Conservation (phyloP, 2,113 vertebrate species). For the Donacobius atricapilla region DNA sequence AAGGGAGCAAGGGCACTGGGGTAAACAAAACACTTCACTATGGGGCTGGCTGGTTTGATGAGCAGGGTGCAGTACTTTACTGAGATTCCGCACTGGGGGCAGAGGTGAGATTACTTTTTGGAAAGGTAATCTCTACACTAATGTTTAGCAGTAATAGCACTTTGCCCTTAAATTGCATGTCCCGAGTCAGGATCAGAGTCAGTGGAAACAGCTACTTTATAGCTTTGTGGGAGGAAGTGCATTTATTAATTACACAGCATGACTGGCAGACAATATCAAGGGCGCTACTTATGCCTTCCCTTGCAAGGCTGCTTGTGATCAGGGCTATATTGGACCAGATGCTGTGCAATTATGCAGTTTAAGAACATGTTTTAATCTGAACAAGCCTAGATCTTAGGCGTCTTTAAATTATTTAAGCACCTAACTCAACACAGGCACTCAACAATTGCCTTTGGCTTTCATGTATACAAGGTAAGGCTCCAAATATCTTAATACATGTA, state of each 20-base stretch:
- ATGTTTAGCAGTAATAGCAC: neutral
- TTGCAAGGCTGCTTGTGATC: neutral
- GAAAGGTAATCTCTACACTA: neutral
- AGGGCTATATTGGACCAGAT: neutral
- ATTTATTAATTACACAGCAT: neutral
- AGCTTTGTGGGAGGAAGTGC: neutral
- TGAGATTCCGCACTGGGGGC: neutral
- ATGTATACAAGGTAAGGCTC: neutral
- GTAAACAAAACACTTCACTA: neutral
- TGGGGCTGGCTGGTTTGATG: neutral
- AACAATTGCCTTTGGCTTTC: neutral
- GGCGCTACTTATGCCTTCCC: neutral
- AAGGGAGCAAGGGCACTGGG: neutral
- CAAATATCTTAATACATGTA: neutral
- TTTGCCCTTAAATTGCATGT: neutral
- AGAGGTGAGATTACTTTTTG: conserved; percentile 2
- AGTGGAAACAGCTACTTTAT: neutral
- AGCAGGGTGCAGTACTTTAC: neutral
- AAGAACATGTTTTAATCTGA: neutral
- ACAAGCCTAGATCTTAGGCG: neutral
- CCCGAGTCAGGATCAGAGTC: neutral
- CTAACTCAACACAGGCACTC: neutral
- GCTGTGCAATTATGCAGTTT: neutral
- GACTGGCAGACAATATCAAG: neutral
- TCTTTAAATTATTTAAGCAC: neutral